These are phyloP conservation scores for Lithodes maja DNA, from an alignment of 2,888 invertebrate species.

Conservation along the genomic window DNA sequence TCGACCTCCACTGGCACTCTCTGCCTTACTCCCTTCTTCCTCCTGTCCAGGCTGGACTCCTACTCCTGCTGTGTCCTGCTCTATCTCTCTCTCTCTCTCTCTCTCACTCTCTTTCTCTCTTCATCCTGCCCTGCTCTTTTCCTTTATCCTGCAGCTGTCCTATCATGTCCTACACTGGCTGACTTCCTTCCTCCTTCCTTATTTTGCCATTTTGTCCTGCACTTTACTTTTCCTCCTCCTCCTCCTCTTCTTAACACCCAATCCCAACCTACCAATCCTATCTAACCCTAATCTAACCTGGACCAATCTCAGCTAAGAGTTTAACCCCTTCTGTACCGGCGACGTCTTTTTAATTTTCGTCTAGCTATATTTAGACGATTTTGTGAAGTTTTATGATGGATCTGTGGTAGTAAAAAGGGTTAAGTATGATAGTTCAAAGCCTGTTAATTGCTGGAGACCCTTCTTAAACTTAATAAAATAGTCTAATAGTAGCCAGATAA, in stretches of 20 bases:
- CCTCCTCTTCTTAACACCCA: background rate
- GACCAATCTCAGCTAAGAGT: too few relatives aligned
- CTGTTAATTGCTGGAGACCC: too few relatives aligned
- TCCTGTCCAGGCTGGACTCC: background rate
- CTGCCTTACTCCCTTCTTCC: constrained; percentile 1
- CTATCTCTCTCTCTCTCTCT: background rate
- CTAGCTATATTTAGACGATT: too few relatives aligned
- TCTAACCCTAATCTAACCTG: too few relatives aligned
- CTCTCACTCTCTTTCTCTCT: constrained; percentile 13
- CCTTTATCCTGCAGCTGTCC: background rate
- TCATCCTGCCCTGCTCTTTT: background rate
- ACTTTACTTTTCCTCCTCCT: background rate
- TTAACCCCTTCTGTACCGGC: too few relatives aligned
- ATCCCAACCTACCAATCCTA: background rate
- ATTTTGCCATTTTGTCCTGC: too few relatives aligned
- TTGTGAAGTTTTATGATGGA: too few relatives aligned
- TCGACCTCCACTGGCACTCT: background rate
- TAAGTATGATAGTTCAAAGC: too few relatives aligned
- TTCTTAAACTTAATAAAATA: too few relatives aligned
- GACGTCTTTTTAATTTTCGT: too few relatives aligned
- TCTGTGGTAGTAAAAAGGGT: too few relatives aligned
- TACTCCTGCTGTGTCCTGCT: background rate
- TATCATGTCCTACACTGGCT: background rate
- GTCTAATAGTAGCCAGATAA: too few relatives aligned
- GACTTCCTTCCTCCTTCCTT: background rate